Evolutionary conservation across 2,797 vertebrate genomes (phyloP).

Genomic region (Aphelocoma californica): DNA sequence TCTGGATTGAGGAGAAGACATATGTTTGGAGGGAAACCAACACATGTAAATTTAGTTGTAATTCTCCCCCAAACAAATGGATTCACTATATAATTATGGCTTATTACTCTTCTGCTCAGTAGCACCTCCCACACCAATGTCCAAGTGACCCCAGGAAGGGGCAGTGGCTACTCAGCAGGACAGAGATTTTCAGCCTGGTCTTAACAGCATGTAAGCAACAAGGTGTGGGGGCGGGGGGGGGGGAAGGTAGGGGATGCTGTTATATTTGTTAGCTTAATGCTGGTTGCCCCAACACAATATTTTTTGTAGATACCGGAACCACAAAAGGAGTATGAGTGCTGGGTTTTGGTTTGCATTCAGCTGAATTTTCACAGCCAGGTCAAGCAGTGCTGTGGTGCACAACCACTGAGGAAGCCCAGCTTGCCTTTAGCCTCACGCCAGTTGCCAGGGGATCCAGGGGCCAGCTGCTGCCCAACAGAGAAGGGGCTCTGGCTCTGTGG

Average conservation of each 20-base stretch:
- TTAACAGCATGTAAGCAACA: background rate
- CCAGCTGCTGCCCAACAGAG: background rate
- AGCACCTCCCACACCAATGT: background rate
- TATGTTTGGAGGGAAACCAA: background rate
- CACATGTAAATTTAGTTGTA: rapidly evolving
- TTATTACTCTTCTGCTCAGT: background rate
- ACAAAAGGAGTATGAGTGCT: rapidly evolving
- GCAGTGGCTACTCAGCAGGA: background rate
- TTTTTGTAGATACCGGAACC: background rate
- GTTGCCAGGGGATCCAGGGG: background rate
- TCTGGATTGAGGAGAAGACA: background rate
- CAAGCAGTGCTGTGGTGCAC: rapidly evolving
- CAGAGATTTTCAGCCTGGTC: background rate
- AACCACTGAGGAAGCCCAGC: background rate
- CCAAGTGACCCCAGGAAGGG: background rate
- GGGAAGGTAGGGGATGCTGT: rapidly evolving
- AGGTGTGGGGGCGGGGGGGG: no score
- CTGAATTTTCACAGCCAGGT: background rate
- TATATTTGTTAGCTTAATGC: background rate
- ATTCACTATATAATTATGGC: rapidly evolving
- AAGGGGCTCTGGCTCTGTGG: background rate
- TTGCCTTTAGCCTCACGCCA: background rate
- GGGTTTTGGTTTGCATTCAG: background rate
- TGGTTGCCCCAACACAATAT: background rate
- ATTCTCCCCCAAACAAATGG: background rate